Base-by-base conservation (phyloP, 2,113 vertebrate genomes). In the Ranitomeya variabilis region DNA sequence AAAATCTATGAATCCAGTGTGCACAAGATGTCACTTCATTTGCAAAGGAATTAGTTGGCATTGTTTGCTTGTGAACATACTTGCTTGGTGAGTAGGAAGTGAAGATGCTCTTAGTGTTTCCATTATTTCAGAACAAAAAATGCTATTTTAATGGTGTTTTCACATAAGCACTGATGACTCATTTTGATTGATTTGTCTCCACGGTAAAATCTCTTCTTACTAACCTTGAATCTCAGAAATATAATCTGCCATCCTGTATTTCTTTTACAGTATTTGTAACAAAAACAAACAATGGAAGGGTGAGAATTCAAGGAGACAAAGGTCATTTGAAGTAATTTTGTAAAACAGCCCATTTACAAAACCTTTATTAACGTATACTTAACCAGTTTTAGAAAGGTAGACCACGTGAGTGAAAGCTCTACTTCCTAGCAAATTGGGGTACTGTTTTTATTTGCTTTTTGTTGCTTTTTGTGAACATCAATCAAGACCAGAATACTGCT, bases 1-100 rank as follows among this genome's bases (percentile, higher is more conserved):
- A 83, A 62, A 81, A 31, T 16, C n/a, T 16, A n/a, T 92, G 92
- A 93, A 92, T 90, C 91, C 86, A 89, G 87, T 92, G 62, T 87
- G 85, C 80, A 0, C 18, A 54, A 64, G 18, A 83, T 4, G 16
- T n/a, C 89, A 90, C 84, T 90, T 92, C 80, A 66, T 66, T 83
- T 66, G 26, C 18, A 64, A 14, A 18, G 9, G 6, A 21, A 64
- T 15, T 67, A 66, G 60, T 6, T 51, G 73, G 6, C 18, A 18
- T 31, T 10, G 4, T 55, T 55, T 84, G 19, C 15, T 83, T 69
- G 45, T 18, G 1, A 54, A 19, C 54, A 77, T 77, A 2, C 45
- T 9, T 77, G 15, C 21, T n/a, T 37, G 15, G 13, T 45, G n/a
- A 9, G 10, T 4, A 11, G 8, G 18, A 6, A 54, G 21, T 11